Conservation (phyloP, 2,888 invertebrate genomes). For the Zonitis immaculata region DNA sequence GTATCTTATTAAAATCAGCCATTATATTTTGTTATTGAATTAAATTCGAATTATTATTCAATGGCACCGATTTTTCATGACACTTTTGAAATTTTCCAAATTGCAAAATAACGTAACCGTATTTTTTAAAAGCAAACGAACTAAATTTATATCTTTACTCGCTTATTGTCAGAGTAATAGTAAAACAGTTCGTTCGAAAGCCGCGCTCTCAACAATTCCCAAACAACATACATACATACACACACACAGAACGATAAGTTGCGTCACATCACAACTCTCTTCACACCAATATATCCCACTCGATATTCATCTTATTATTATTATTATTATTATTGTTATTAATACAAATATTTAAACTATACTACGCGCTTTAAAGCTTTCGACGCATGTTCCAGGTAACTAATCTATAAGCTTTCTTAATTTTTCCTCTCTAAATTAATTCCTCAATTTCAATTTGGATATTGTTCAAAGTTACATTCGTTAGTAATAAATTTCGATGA, state of each 20-base stretch:
- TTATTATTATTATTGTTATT: too few relatives aligned
- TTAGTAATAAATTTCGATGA: too few relatives aligned
- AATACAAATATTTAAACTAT: too few relatives aligned
- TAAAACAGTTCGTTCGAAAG: not conserved
- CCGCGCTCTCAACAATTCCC: not conserved
- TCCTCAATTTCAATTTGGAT: not conserved
- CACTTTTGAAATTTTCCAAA: too few relatives aligned
- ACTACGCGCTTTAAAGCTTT: not conserved
- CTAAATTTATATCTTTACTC: not conserved
- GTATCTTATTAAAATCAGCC: constrained; percentile 36
- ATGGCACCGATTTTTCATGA: not conserved
- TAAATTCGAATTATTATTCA: not conserved
- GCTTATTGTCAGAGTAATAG: not conserved
- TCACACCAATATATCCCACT: not conserved
- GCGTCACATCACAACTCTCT: not conserved
- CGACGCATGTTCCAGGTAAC: not conserved
- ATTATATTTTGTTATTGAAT: too few relatives aligned
- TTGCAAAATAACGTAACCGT: too few relatives aligned
- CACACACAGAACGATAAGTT: constrained; percentile 1
- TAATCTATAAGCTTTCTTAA: not conserved
- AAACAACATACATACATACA: too few relatives aligned
- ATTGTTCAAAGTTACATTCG: not conserved
- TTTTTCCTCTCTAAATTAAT: not conserved
- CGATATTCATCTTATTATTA: too few relatives aligned
- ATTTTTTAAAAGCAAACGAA: too few relatives aligned